Conservation (phyloP, 2,888 invertebrate genomes). For the Cartodere bifasciata region DNA sequence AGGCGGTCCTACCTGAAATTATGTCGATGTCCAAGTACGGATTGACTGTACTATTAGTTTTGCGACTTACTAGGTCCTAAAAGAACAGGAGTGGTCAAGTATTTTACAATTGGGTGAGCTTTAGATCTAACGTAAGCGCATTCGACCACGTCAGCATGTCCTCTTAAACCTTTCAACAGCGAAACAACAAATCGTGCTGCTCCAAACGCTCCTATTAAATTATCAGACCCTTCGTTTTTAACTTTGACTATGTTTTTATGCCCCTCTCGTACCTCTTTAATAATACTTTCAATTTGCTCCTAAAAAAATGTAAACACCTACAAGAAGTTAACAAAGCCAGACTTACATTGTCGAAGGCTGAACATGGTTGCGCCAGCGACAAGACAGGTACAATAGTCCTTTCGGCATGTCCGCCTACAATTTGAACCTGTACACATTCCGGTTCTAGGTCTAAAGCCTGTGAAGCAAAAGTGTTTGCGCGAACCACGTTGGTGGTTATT, state of each 20-base stretch:
- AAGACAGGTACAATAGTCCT: slow-evolving; percentile 65
- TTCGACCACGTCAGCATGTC: slow-evolving; percentile 28
- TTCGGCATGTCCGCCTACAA: slow-evolving; percentile 68
- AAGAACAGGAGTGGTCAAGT: slow-evolving; percentile 28
- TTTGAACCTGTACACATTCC: slow-evolving; percentile 54
- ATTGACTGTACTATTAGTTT: not conserved
- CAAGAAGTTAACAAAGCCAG: not conserved
- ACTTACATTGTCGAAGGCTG: slow-evolving; percentile 19
- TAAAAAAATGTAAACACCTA: slow-evolving; percentile 17
- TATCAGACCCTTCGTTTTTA: slow-evolving; percentile 45
- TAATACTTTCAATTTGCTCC: slow-evolving; percentile 30
- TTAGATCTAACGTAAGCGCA: slow-evolving; percentile 29
- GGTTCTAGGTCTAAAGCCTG: slow-evolving; percentile 50
- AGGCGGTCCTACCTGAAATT: no score
- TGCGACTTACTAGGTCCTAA: slow-evolving; percentile 22
- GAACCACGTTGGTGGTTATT: slow-evolving; percentile 56
- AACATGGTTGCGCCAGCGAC: slow-evolving; percentile 49
- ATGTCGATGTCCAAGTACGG: no score
- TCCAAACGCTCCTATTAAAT: slow-evolving; percentile 50
- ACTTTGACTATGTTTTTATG: slow-evolving; percentile 50
- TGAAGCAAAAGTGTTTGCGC: slow-evolving; percentile 65
- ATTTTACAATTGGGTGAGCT: slow-evolving; percentile 26
- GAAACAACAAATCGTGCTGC: slow-evolving; percentile 47
- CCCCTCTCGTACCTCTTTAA: slow-evolving; percentile 40
- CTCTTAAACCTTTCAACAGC: slow-evolving; percentile 38